phyloP scores from a whole-genome alignment of 1,140 invertebrate species.

The Drosophila parabipectinata region DNA sequence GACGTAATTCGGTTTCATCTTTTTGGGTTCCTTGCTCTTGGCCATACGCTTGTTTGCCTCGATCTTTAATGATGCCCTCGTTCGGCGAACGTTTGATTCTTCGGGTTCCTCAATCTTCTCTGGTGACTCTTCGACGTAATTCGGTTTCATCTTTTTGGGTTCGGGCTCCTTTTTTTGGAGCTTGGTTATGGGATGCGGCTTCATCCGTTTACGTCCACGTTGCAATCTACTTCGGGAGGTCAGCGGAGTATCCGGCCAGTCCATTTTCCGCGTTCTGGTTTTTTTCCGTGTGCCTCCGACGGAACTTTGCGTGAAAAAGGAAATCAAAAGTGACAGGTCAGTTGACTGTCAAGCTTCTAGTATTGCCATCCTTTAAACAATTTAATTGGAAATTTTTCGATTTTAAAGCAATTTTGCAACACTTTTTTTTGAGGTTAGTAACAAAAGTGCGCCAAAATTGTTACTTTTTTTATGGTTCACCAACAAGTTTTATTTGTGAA shows the following conservation, averaged over 20 bases:
- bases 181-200: background rate
- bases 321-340: no score
- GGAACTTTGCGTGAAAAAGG: no score
- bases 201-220: background rate
- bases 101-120: background rate
- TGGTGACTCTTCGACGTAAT: background rate
- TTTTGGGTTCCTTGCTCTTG: background rate
- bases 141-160: background rate
- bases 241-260: background rate
- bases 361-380: background rate
- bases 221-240: background rate
- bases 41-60: background rate
- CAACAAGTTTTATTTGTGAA: no score
- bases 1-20: background rate
- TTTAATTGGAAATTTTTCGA: no score
- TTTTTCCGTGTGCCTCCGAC: background rate
- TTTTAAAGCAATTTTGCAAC: no score
- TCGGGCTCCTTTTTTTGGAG: background rate
- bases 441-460: no score
- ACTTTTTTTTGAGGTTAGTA: background rate
- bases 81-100: background rate
- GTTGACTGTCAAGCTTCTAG: background rate
- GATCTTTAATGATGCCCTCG: no score
- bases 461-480: no score
- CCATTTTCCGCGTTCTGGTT: background rate